Evolutionary conservation across 2,888 invertebrate species (phyloP), one percentile per base, ranked within the genome.

Genomic region (Diaphora mendica): DNA sequence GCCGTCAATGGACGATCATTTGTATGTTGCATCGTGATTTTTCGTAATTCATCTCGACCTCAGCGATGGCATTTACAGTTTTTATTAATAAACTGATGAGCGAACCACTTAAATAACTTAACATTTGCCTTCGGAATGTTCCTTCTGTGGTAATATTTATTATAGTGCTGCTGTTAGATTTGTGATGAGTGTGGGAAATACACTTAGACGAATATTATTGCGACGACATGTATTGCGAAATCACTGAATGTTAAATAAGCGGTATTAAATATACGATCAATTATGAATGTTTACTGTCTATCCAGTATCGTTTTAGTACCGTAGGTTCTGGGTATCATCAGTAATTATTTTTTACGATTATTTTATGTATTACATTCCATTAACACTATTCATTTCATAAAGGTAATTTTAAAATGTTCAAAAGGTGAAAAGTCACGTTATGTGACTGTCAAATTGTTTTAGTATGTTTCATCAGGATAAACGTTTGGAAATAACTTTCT

Each of bases 181-280:
- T 78, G n/a, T 77, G 73, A 79, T 71, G 71, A 76, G 72, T 78
- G 82, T 85, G 85, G 66, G 84, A 85, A 83, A 74, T 68, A 35
- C 26, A 11, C 42, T 77, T 44, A 70, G 39, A 64, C 26, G 68
- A 74, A 70, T 62, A 70, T 74, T 48, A 64, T 73, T 71, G 70
- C 35, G 64, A 39, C n/a, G 72, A 77, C 65, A 66, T 66, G 35
- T 59, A 51, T 78, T 74, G 35, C 20, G 26, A 71, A 75, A 76
- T 64, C 26, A 66, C 42, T 79, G 11, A 66, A 64, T 51, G 51
- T 62, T 39, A 64, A 74, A 68, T 55, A n/a, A 62, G 26, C 55
- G 20, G 26, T 62, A 70, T 62, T 70, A 13, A 44, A 62, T 70
- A 5, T 13, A 59, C 42, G 69, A 69, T 42, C 62, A n/a, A 68